These are phyloP conservation scores for Porites divaricata DNA, from an alignment of 92 coral and sea anemone genomes.

Conservation along the genomic window DNA sequence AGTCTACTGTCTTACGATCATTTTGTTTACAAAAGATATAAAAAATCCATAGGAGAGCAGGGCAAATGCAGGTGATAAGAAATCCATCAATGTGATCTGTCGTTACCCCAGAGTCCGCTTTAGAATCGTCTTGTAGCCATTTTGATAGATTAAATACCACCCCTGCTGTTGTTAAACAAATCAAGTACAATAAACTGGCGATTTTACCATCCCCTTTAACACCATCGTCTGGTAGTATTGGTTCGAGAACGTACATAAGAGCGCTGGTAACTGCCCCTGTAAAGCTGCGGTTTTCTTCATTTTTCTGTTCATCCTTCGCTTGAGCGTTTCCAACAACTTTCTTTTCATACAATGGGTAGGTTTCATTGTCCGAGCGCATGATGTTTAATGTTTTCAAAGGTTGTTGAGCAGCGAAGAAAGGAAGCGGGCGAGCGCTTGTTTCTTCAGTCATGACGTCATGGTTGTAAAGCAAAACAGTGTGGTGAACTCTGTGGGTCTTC, in stretches of 20 bases:
- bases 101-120: conserved; percentile 89
- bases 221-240: conserved; percentile 89
- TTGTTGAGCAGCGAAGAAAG: conserved; percentile 62
- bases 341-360: conserved; percentile 76
- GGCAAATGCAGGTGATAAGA: conserved; percentile 94
- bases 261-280: conserved; percentile 54
- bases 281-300: conserved; percentile 54
- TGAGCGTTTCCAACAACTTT: conserved; percentile 61
- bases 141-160: conserved; percentile 92
- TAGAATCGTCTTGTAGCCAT: conserved; percentile 95
- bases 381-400: conserved; percentile 59
- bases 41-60: conserved; percentile 94
- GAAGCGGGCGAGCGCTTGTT: conserved; percentile 58
- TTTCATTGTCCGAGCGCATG: conserved; percentile 76
- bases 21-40: conserved; percentile 91
- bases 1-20: conserved; percentile 95
- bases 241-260: conserved; percentile 84
- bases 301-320: conserved; percentile 56
- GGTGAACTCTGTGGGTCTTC: conserved; percentile 69
- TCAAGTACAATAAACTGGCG: conserved; percentile 91
- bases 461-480: conserved; percentile 47
- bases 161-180: conserved; percentile 97
- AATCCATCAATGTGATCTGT: conserved; percentile 96
- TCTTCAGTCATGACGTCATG: conserved; percentile 82
- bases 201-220: conserved; percentile 97